phyloP scores from a whole-genome alignment of 2,888 invertebrate genomes.

The Euspilapteryx auroguttella region DNA sequence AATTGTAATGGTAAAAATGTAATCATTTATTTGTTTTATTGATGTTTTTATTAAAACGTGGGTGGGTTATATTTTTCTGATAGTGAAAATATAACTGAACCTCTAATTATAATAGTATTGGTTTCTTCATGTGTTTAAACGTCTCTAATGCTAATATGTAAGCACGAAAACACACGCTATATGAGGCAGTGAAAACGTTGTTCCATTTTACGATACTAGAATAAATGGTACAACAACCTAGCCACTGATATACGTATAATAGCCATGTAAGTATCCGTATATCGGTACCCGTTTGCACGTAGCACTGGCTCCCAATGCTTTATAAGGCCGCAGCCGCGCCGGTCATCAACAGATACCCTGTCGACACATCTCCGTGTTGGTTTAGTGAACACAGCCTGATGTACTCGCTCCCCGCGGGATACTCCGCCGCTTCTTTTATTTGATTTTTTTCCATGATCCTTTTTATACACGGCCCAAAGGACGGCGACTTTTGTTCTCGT shows the following conservation, averaged over 20 bases:
- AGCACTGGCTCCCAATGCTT: conserved; percentile 2
- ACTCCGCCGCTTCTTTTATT: conserved; percentile 18
- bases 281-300: conserved; percentile 1
- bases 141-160: too few relatives aligned
- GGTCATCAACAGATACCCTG: conserved; percentile 17
- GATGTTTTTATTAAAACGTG: too few relatives aligned
- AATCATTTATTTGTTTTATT: too few relatives aligned
- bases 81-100: too few relatives aligned
- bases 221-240: too few relatives aligned
- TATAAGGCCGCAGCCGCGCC: conserved; percentile 2
- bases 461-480: conserved; percentile 42
- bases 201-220: too few relatives aligned
- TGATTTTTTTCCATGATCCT: conserved; percentile 22
- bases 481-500: conserved; percentile 56
- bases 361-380: conserved; percentile 49
- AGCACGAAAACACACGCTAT: too few relatives aligned
- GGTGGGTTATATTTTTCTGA: too few relatives aligned
- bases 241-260: too few relatives aligned
- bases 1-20: not conserved
- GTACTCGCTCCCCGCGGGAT: conserved; percentile 25
- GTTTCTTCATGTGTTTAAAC: too few relatives aligned
- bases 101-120: too few relatives aligned
- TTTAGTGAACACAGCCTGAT: conserved; percentile 23
- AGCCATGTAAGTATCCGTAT: not conserved
- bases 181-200: too few relatives aligned